Evolutionary conservation across 2,888 invertebrate species (phyloP).

Genomic region (Agrilus mali): DNA sequence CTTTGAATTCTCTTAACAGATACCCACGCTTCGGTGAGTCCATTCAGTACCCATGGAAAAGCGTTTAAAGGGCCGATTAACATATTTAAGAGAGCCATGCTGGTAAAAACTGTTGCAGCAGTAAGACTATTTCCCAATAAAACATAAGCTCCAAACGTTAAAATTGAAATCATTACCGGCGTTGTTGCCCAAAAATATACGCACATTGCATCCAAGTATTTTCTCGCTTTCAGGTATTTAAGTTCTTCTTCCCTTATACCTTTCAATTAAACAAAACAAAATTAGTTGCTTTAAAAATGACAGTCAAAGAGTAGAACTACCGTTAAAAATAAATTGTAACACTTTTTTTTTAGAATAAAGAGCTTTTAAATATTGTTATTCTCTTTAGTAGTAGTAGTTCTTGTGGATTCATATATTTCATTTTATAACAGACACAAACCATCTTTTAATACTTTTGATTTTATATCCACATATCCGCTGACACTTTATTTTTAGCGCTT

Average conservation of each 20-base stretch:
- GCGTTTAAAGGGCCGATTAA: conserved; percentile 91
- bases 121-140: conserved; percentile 65
- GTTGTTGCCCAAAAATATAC: conserved; percentile 99
- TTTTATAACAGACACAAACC: not conserved
- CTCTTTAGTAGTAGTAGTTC: not conserved
- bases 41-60: conserved; percentile 97
- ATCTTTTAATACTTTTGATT: not conserved
- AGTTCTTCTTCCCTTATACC: conserved; percentile 59
- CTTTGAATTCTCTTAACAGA: conserved; percentile 79
- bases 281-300: too few relatives aligned
- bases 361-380: too few relatives aligned
- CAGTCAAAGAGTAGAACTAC: too few relatives aligned
- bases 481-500: conserved; percentile 19
- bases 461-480: conserved; percentile 4
- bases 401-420: not conserved
- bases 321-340: too few relatives aligned
- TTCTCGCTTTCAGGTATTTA: conserved; percentile 66
- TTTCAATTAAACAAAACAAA: too few relatives aligned
- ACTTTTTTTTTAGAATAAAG: too few relatives aligned
- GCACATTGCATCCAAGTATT: conserved; percentile 94
- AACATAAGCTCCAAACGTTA: conserved; percentile 71
- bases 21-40: conserved; percentile 91
- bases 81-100: conserved; percentile 90
- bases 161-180: conserved; percentile 76
- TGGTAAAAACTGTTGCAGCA: conserved; percentile 88